Conservation (phyloP, 2,888 invertebrate species). For the Cabera pusaria region DNA sequence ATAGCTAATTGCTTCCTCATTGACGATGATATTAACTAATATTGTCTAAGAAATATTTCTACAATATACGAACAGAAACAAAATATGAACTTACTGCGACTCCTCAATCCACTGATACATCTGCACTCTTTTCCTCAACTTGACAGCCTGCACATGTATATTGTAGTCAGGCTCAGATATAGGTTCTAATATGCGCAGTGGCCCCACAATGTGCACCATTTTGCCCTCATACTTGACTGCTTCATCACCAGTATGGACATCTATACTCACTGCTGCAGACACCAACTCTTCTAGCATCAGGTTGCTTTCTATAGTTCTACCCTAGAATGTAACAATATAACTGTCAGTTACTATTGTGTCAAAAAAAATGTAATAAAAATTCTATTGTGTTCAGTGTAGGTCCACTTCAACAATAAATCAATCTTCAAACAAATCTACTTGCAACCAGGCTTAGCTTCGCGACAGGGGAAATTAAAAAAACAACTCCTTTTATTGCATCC, state of each 20-base stretch:
- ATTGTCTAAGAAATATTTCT: too few relatives aligned
- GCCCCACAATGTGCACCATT: slow-evolving; percentile 90
- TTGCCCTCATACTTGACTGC: slow-evolving; percentile 87
- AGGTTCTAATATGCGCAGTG: slow-evolving; percentile 89
- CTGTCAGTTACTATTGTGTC: too few relatives aligned
- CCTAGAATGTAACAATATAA: slow-evolving; percentile 67
- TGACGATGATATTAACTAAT: too few relatives aligned
- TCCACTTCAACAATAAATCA: too few relatives aligned
- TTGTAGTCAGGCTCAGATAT: slow-evolving; percentile 94
- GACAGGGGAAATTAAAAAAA: too few relatives aligned
- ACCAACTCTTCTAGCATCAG: slow-evolving; percentile 90
- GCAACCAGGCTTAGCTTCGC: too few relatives aligned
- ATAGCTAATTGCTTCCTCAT: too few relatives aligned
- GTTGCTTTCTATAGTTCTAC: slow-evolving; percentile 90
- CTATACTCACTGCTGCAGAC: slow-evolving; percentile 74
- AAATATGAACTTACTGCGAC: slow-evolving; percentile 75
- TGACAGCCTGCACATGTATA: slow-evolving; percentile 92
- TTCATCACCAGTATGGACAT: slow-evolving; percentile 88
- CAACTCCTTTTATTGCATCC: too few relatives aligned
- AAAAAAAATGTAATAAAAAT: too few relatives aligned
- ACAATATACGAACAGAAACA: too few relatives aligned
- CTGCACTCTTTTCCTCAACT: slow-evolving; percentile 92
- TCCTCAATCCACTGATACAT: slow-evolving; percentile 98
- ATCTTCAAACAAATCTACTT: too few relatives aligned
- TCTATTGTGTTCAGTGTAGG: too few relatives aligned